These are phyloP conservation scores for Cheilosia scutellata DNA, from an alignment of 2,888 invertebrate genomes.

Conservation along the genomic window DNA sequence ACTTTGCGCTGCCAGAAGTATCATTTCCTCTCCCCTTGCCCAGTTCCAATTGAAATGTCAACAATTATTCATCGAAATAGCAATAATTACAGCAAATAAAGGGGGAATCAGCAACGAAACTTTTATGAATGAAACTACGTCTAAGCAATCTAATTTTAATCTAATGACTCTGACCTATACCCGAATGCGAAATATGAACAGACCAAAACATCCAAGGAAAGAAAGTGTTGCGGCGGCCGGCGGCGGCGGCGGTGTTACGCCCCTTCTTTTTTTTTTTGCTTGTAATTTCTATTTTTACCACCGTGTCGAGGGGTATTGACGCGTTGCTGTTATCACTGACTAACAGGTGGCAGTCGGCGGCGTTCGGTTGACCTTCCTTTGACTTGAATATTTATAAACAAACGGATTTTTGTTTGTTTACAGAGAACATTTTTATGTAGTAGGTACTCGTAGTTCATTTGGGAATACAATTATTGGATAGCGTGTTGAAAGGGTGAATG, in stretches of 20 bases:
- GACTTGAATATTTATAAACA: conserved; percentile 56
- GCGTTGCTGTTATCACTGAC: conserved; percentile 43
- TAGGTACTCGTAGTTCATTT: neutral
- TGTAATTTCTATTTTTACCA: conserved; percentile 42
- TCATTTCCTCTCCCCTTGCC: conserved; percentile 18
- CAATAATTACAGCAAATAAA: conserved; percentile 47
- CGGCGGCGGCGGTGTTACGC: neutral
- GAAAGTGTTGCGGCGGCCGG: conserved; percentile 4
- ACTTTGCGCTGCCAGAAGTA: conserved; percentile 5
- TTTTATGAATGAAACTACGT: conserved; percentile 55
- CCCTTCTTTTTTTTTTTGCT: conserved; percentile 19
- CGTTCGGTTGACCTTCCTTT: conserved; percentile 41
- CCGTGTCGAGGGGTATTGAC: conserved; percentile 2
- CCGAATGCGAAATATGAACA: conserved; percentile 11
- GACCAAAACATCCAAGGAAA: neutral
- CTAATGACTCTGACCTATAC: conserved; percentile 61
- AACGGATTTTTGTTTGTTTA: conserved; percentile 23
- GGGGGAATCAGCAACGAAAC: conserved; percentile 25
- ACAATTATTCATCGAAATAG: conserved; percentile 65
- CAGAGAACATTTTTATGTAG: neutral
- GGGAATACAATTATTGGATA: neutral
- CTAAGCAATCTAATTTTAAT: conserved; percentile 61
- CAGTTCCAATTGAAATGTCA: conserved; percentile 37
- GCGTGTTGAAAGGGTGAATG: neutral
- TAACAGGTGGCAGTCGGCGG: conserved; percentile 49